Base-by-base conservation (phyloP, 2,797 vertebrate species). In the Rhincodon typus region DNA sequence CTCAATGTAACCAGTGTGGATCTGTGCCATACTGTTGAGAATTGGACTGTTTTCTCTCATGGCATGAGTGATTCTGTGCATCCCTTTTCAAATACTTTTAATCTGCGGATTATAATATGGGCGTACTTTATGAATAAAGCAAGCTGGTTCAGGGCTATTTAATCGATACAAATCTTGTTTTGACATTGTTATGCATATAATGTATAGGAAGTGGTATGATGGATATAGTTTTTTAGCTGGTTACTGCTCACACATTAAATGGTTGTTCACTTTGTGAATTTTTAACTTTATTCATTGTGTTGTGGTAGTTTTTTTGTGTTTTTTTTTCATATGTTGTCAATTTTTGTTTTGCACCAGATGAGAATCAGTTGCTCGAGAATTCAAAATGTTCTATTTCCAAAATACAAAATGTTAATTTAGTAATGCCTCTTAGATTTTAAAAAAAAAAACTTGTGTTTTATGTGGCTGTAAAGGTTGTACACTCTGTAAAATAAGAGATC, bases 391-490 rank as follows among this genome's bases (percentile, higher is more conserved):
- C 97, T 97, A 97, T 98, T 98, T 97, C 97, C 97, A 97, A 97
- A 97, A 97, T 97, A 97, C 97, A 96, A 96, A 97, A 97, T 97
- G 97, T 97, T 97, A 97, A 97, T 97, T 97, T 97, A 97, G 97
- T 97, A 97, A 98, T 97, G 97, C 97, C 97, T 97, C 97, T 97
- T 97, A 97, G 97, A 97, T 94, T 46, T 72, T 67, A 46, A 70
- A 94, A 50, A 94, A 50, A 34, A 96, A 96, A 97, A 96, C 97
- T 96, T 96, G 97, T 98, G 97, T 98, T 98, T 97, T 97, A 97
- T 97, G 98, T 98, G 98, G 97, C 97, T 98, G 97, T 98, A 98
- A 98, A 97, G 97, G 97, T 97, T 98, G 97, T 98, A 98, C 97
- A 98, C 97, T 97, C 97, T 98, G 98, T 98, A 98, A 98, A 97